Conservation (phyloP, 92 coral and sea anemone species). For the Pocillopora meandrina region DNA sequence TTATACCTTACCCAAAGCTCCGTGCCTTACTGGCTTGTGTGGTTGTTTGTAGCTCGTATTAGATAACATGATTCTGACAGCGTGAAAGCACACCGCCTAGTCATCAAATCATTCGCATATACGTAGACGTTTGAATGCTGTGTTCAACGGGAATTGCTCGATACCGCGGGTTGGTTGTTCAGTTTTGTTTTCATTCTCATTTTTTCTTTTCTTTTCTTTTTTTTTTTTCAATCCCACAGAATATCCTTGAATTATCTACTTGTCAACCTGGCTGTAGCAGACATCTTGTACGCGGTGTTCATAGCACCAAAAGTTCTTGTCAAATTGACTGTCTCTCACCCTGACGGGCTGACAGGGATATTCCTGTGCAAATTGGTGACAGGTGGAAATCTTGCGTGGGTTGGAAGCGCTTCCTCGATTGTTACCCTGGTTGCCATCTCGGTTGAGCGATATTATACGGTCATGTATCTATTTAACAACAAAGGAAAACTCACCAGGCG, state of each 20-base stretch:
- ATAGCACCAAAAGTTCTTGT: not conserved
- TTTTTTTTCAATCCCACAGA: not conserved
- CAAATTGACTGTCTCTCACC: not conserved
- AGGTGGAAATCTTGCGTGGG: not conserved
- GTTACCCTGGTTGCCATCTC: not conserved
- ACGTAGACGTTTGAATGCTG: too few relatives aligned
- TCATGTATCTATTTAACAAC: not conserved
- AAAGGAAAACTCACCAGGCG: not conserved
- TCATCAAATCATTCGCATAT: too few relatives aligned
- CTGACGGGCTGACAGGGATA: not conserved
- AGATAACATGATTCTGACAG: too few relatives aligned
- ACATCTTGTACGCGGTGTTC: not conserved
- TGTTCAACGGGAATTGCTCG: too few relatives aligned
- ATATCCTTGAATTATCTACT: not conserved
- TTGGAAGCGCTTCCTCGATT: not conserved
- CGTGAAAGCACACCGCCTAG: too few relatives aligned
- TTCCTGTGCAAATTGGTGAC: not conserved
- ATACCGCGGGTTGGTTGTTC: too few relatives aligned
- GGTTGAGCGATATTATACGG: not conserved
- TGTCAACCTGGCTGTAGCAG: conserved; percentile 1
- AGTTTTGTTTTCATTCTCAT: too few relatives aligned
- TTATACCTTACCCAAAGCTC: too few relatives aligned
- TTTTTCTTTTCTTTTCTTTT: too few relatives aligned
- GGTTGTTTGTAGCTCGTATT: too few relatives aligned
- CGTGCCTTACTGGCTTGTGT: too few relatives aligned